These are phyloP conservation scores for Halcyon smyrnensis DNA, from an alignment of 2,797 vertebrate species.

Conservation along the genomic window DNA sequence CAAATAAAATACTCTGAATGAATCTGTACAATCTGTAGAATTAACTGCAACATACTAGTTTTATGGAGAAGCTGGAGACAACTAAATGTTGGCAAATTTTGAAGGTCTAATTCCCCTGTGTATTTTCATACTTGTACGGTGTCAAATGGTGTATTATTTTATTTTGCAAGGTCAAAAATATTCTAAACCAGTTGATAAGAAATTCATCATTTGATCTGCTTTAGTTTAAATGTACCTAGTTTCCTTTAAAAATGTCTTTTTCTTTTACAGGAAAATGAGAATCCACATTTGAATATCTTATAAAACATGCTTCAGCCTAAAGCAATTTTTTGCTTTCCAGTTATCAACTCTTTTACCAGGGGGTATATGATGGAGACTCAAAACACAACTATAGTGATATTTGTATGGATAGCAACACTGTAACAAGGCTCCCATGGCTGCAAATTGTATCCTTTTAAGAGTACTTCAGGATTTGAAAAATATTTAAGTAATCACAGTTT, in stretches of 20 bases:
- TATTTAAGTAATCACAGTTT: constrained; percentile 69
- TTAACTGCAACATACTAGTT: neutral
- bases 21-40: neutral
- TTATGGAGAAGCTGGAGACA: neutral
- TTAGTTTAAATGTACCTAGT: neutral
- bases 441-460: constrained; percentile 62
- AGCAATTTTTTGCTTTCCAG: neutral
- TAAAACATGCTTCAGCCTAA: neutral
- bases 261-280: neutral
- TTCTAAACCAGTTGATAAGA: neutral
- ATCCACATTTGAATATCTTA: neutral
- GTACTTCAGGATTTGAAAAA: constrained; percentile 59
- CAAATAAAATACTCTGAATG: neutral
- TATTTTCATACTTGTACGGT: neutral
- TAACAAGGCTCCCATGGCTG: constrained; percentile 39
- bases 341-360: neutral
- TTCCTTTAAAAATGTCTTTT: neutral
- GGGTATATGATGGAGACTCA: neutral
- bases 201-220: neutral
- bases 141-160: neutral
- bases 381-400: constrained; percentile 27
- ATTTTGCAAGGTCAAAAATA: neutral
- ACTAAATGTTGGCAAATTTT: neutral
- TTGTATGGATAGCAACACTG: constrained; percentile 18
- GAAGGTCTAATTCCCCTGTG: neutral